phyloP scores from a whole-genome alignment of 2,113 vertebrate genomes.

The Aegotheles bennettii region DNA sequence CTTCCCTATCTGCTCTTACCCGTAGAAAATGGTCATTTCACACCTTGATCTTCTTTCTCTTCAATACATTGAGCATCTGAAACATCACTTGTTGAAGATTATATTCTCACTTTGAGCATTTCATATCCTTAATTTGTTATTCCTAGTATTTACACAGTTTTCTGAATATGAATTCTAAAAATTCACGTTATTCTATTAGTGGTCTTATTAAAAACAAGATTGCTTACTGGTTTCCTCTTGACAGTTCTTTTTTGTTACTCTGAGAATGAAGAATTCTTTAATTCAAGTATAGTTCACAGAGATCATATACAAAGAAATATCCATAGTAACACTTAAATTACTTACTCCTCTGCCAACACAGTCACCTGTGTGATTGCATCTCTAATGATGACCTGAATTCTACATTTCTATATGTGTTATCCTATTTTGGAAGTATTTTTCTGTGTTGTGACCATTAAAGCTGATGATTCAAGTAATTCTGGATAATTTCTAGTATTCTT shows the following conservation, averaged over 20 bases:
- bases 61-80: not conserved
- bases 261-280: not conserved
- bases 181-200: not conserved
- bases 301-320: not conserved
- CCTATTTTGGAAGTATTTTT: not conserved
- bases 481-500: not conserved
- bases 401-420: not conserved
- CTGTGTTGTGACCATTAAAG: not conserved
- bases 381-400: not conserved
- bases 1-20: not conserved
- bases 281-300: not conserved
- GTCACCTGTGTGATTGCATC: not conserved
- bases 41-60: not conserved
- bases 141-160: not conserved
- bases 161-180: not conserved
- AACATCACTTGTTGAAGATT: not conserved
- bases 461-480: not conserved
- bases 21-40: not conserved
- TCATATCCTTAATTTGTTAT: not conserved
- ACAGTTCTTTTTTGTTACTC: not conserved
- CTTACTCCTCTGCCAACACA: rapidly evolving
- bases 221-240: not conserved
- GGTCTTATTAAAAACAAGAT: not conserved
- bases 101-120: not conserved
- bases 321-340: not conserved